Conservation (phyloP, 2,113 vertebrate species). For the Brachypodius melanocephalos region DNA sequence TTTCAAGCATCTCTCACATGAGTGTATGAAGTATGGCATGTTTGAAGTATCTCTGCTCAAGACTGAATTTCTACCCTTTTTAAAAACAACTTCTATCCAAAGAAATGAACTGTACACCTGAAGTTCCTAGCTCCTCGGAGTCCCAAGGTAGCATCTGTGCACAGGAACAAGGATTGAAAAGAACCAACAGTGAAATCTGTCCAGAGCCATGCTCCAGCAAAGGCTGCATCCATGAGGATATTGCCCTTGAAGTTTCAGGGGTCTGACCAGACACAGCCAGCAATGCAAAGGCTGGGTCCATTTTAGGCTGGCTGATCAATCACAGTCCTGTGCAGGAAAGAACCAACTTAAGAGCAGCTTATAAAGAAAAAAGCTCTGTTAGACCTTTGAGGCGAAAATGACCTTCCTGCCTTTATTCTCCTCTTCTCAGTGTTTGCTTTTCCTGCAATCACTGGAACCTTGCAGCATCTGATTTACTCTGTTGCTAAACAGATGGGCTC, state of each 20-base stretch:
- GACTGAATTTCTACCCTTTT: neutral
- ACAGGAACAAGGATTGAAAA: neutral
- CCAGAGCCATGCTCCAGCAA: fast-evolving
- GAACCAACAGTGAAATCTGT: neutral
- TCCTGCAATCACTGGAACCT: neutral
- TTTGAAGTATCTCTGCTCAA: neutral
- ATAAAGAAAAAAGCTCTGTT: neutral
- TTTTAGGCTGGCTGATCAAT: neutral
- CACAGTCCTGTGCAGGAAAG: neutral
- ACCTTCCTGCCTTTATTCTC: neutral
- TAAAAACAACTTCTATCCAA: neutral
- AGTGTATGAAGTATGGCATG: neutral
- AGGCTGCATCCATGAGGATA: neutral
- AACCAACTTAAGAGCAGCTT: neutral
- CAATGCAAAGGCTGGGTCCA: neutral
- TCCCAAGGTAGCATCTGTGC: fast-evolving
- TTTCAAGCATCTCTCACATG: neutral
- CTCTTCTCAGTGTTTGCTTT: neutral
- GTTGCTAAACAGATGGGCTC: conserved; percentile 41
- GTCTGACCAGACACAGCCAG: neutral
- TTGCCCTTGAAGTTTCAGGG: neutral
- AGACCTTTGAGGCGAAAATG: neutral
- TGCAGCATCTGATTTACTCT: conserved; percentile 12
- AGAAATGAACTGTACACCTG: neutral
- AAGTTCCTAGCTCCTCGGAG: neutral